Evolutionary conservation across 2,888 invertebrate genomes (phyloP).

Genomic region (Bombyx huttoni): DNA sequence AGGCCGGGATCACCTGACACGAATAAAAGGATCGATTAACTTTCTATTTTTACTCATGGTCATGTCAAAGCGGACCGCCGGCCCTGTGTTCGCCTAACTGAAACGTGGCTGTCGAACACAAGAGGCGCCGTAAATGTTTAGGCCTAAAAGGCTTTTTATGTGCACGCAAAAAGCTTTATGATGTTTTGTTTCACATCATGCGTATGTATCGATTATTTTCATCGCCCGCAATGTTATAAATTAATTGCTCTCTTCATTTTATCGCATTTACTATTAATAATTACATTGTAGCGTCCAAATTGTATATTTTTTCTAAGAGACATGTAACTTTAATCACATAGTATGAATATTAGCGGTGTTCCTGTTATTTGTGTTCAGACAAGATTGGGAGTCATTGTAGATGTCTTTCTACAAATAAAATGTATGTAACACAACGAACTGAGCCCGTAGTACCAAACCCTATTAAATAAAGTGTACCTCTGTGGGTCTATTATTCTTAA

Average conservation of each 20-base stretch:
- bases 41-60: slow-evolving; percentile 62
- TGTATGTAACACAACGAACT: too few species aligned
- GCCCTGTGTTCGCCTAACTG: slow-evolving; percentile 25
- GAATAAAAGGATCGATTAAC: slow-evolving; percentile 65
- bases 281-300: too few species aligned
- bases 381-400: too few species aligned
- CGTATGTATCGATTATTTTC: not conserved
- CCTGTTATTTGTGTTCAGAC: too few species aligned
- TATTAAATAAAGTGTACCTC: too few species aligned
- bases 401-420: too few species aligned
- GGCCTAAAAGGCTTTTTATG: not conserved
- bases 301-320: too few species aligned
- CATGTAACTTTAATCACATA: too few species aligned
- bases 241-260: not conserved
- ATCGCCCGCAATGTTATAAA: not conserved
- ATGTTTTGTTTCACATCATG: not conserved
- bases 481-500: too few species aligned
- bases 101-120: slow-evolving; percentile 28
- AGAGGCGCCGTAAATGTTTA: not conserved
- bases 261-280: too few species aligned
- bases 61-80: slow-evolving; percentile 22
- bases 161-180: not conserved
- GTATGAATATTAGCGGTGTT: too few species aligned
- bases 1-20: slow-evolving; percentile 46
- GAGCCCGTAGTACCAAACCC: too few species aligned